phyloP scores from a whole-genome alignment of 1,140 invertebrate species.

The Drosophila tsacasi region DNA sequence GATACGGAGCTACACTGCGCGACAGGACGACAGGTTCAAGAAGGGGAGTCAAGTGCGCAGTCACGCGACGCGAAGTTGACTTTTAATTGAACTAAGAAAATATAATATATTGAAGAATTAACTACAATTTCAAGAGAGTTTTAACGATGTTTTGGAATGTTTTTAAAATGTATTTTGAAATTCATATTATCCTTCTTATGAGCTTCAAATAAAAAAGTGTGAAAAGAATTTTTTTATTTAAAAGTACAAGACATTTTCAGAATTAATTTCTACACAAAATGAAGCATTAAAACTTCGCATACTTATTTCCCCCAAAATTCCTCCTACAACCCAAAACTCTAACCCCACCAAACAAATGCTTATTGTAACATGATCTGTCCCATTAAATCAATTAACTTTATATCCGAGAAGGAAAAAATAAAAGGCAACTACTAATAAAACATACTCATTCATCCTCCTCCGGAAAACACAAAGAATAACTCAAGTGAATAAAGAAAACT shows the following conservation, averaged over 20 bases:
- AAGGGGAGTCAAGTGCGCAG: background rate
- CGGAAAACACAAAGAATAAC: slow-evolving; percentile 11
- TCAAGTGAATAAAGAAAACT: slow-evolving; percentile 26
- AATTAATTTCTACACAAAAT: too few relatives aligned
- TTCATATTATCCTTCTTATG: too few relatives aligned
- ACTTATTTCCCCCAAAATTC: too few relatives aligned
- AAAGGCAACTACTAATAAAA: slow-evolving; percentile 21
- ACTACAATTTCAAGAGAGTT: background rate
- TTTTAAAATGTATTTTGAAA: background rate
- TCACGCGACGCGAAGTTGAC: background rate
- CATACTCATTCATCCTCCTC: background rate
- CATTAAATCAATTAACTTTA: slow-evolving; percentile 76
- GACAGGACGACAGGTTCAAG: slow-evolving; percentile 31
- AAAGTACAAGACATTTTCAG: background rate
- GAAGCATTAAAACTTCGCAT: background rate
- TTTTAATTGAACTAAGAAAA: background rate
- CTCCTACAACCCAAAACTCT: background rate
- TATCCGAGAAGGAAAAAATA: background rate
- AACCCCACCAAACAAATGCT: background rate
- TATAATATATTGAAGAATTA: too few relatives aligned
- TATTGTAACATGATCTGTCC: slow-evolving; percentile 55
- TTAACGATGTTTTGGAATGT: background rate
- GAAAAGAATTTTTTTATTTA: too few relatives aligned
- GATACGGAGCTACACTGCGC: slow-evolving; percentile 42
- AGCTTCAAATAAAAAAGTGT: too few relatives aligned